Percentiles rank a stretch among this genome's conserved stretches.
These are phyloP conservation scores for Molanna angustata DNA, from an alignment of 2,888 invertebrate genomes.

Conservation along the genomic window DNA sequence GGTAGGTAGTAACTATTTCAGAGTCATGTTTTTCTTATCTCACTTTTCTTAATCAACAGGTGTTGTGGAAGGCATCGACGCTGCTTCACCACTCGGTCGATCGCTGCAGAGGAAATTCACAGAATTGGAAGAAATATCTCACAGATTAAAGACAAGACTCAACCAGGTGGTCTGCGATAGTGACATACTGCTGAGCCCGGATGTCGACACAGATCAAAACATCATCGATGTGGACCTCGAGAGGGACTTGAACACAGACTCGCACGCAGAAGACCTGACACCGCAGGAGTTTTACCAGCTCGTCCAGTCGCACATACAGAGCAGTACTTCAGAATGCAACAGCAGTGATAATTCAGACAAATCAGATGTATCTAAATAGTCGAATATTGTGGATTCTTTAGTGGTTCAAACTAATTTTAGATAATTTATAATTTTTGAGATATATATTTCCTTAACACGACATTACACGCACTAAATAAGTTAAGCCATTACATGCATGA, in stretches of 20 bases:
- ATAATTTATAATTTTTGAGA: too few relatives aligned
- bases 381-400: too few relatives aligned
- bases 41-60: too few relatives aligned
- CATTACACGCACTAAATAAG: too few relatives aligned
- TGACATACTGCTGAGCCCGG: conserved; percentile 52
- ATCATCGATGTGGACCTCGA: conserved; percentile 52
- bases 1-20: too few relatives aligned
- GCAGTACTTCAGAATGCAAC: conserved; percentile 8
- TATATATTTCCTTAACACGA: too few relatives aligned
- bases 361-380: conserved; percentile 28
- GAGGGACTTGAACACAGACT: conserved; percentile 53
- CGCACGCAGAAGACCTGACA: conserved; percentile 50
- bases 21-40: too few relatives aligned
- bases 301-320: conserved; percentile 45
- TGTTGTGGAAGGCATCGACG: conserved; percentile 53
- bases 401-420: too few relatives aligned
- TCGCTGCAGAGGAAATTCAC: conserved; percentile 53
- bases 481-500: too few relatives aligned
- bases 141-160: conserved; percentile 51
- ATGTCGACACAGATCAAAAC: conserved; percentile 40
- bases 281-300: conserved; percentile 53
- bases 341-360: conserved; percentile 24
- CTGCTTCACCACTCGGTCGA: conserved; percentile 50
- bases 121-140: conserved; percentile 53
- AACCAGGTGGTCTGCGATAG: conserved; percentile 54